Conservation (phyloP, 2,888 invertebrate species). For the Sphaeridia pumilis region DNA sequence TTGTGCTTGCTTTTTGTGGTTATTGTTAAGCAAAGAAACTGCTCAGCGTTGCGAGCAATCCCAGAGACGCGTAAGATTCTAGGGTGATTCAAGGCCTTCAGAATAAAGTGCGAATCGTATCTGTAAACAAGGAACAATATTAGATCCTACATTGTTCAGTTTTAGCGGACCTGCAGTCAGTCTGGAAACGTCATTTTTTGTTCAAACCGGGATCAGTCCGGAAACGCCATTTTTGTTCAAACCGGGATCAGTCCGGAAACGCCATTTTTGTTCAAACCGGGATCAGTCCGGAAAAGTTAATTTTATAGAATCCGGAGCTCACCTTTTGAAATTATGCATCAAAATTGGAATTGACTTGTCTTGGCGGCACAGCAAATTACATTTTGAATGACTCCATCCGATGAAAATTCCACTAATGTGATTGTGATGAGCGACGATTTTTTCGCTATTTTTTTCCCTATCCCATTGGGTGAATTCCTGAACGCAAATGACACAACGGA, state of each 20-base stretch:
- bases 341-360: neutral
- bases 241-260: too few species aligned
- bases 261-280: too few species aligned
- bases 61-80: neutral
- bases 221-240: too few species aligned
- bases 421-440: neutral
- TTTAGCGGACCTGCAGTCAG: too few species aligned
- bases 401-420: neutral
- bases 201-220: too few species aligned
- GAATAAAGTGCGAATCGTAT: neutral
- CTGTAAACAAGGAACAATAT: too few species aligned
- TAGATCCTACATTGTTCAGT: too few species aligned
- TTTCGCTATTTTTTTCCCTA: neutral
- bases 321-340: neutral
- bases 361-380: neutral
- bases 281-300: too few species aligned
- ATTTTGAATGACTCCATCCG: neutral
- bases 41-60: neutral
- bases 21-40: neutral
- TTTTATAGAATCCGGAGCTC: too few species aligned
- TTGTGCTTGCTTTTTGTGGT: neutral
- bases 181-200: too few species aligned
- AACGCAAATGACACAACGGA: neutral
- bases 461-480: neutral
- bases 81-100: neutral